Base-by-base conservation (phyloP, 2,797 vertebrate species). In the Muraenolepis orangiensis region DNA sequence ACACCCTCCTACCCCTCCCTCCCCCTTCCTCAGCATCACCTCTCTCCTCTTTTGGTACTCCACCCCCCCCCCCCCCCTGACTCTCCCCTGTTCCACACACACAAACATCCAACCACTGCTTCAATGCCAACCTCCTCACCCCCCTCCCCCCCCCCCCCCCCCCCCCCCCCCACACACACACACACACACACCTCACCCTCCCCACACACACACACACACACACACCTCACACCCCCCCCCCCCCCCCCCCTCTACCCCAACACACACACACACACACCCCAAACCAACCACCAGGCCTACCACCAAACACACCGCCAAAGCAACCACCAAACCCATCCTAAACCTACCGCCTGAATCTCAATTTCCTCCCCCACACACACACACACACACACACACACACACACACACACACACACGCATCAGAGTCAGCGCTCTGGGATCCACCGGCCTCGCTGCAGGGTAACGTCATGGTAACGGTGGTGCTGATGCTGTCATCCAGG, bases 241-340 rank as follows among this genome's bases (percentile, higher is more conserved):
- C n/a, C n/a, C n/a, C n/a, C n/a, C n/a, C n/a, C n/a, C n/a, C n/a
- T n/a, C n/a, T n/a, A n/a, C n/a, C n/a, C n/a, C n/a, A n/a, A n/a
- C n/a, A n/a, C n/a, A n/a, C n/a, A n/a, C n/a, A n/a, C n/a, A 79
- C 8, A 2, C 68, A 78, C 73, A 78, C 81, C 79, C 69, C 79
- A 77, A 5, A 71, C 74, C 78, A 70, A 67, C 77, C 36, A 75
- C 34, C 34, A 57, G 70, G 78, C 42, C 79, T 42, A 73, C 69
- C 70, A 16, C 36, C 83, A 84, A 61, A 84, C 64, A 70, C 78
- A 30, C 83, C 69, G 18, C 71, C 32, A 34, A 34, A 34, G 7
- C 40, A 12, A 42, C 40, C 1, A 2, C 40, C 40, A 42, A 42
- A 42, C 40, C 12, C 40, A 42, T 14, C 18, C 14, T 42, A 42